Evolutionary conservation across 2,113 vertebrate genomes (phyloP).

Genomic region (Corythornis vintsioides): DNA sequence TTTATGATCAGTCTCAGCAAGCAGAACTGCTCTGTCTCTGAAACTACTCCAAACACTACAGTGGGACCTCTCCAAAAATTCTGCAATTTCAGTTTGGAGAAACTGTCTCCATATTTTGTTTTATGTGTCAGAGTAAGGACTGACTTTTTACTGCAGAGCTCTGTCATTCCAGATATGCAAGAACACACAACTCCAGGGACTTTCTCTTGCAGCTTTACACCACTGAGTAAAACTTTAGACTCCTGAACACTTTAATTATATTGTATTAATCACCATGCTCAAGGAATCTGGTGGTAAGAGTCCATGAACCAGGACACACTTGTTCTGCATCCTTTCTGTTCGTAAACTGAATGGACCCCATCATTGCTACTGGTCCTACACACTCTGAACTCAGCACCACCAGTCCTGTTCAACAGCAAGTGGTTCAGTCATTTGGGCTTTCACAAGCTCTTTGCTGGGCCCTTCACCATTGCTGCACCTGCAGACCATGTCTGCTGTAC

Average conservation of each 20-base stretch:
- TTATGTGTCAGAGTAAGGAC: background rate
- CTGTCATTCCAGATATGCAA: background rate
- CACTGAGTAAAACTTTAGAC: background rate
- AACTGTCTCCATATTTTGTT: background rate
- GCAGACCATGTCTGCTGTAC: fast-evolving
- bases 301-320: background rate
- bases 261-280: background rate
- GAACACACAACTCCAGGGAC: background rate
- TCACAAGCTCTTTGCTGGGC: background rate
- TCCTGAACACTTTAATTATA: background rate
- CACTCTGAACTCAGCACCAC: background rate
- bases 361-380: background rate
- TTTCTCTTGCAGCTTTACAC: background rate
- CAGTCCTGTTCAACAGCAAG: fast-evolving
- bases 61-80: background rate
- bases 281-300: background rate
- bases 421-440: background rate
- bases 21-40: background rate
- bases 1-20: background rate
- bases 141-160: background rate
- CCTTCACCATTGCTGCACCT: fast-evolving
- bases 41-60: background rate
- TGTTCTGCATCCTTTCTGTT: background rate
- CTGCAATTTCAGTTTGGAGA: background rate
- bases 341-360: background rate